These are phyloP conservation scores for Australoheros scitulus DNA, from an alignment of 2,113 vertebrate genomes.

Conservation along the genomic window DNA sequence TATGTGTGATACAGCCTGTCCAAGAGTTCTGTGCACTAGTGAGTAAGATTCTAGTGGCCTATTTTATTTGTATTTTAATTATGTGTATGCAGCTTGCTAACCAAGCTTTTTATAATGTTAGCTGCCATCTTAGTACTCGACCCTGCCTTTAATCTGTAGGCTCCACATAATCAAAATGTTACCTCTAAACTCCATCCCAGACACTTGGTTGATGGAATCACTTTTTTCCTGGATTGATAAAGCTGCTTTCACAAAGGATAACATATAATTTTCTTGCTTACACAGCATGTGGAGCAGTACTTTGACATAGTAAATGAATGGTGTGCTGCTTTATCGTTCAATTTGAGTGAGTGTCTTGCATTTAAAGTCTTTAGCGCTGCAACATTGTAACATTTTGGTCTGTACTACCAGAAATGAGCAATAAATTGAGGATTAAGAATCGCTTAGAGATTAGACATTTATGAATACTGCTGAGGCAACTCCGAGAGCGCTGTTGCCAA, in stretches of 20 bases:
- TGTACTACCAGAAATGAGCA: not conserved
- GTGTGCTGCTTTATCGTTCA: not conserved
- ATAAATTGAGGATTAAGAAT: not conserved
- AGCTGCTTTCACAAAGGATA: not conserved
- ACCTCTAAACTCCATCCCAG: not conserved
- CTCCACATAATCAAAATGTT: not conserved
- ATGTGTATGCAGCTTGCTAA: not conserved
- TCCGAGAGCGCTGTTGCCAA: slow-evolving; percentile 19
- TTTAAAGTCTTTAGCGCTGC: not conserved
- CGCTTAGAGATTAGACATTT: slow-evolving; percentile 2
- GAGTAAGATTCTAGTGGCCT: not conserved
- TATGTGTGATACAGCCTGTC: not conserved
- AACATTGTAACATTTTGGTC: not conserved
- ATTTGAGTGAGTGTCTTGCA: not conserved
- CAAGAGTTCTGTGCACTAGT: not conserved
- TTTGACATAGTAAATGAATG: not conserved
- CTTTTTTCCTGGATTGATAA: not conserved
- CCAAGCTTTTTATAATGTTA: not conserved
- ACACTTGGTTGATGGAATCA: not conserved
- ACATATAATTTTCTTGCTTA: not conserved
- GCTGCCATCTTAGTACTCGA: not conserved
- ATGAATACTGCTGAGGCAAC: slow-evolving; percentile 14
- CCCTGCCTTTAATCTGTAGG: fast-evolving
- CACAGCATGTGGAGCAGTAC: not conserved
- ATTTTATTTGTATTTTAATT: not conserved